Evolutionary conservation across 2,113 vertebrate species (phyloP), one percentile per base, ranked within the genome.

Genomic region (Meles meles): DNA sequence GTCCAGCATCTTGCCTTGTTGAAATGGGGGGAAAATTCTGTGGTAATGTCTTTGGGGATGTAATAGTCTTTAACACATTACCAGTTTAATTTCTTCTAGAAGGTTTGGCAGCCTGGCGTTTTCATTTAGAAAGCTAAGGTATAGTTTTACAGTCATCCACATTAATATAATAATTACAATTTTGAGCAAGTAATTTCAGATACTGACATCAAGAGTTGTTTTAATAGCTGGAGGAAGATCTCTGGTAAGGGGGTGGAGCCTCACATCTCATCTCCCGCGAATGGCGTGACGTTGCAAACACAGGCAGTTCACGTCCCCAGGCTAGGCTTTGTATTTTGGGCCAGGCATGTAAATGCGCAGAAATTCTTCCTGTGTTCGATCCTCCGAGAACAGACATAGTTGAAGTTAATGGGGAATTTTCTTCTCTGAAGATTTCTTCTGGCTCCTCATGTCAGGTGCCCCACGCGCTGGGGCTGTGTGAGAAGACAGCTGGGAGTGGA

Each of bases 81-180:
- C 44, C 88, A 65, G 89, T 90, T 91, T 94, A 89, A 86, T 97
- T 93, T 96, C 96, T 92, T 93, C 72, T 88, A 57, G 79, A 94
- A 97, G 94, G 49, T 72, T 94, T 95, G 96, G 93, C 95, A 97
- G 93, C 94, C 96, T 96, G 97, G 96, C 69, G 91, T 96, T 96
- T 97, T 92, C 96, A 89, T 93, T 93, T 96, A 83, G 96, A 77
- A 94, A 96, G 85, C 49, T 0, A 5, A 93, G 91, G 55, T 86
- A 31, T 42, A 83, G 94, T 93, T 98, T 95, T 74, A 89, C 74
- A 83, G 72, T 83, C 91, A 76, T 84, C 91, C n/a, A 44, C 94
- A 74, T 65, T 96, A 97, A 97, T 96, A 91, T 80, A 85, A 93
- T 93, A 93, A 92, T 96, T 76, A 90, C 44, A 89, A 88, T 94